Evolutionary conservation across 2,888 invertebrate genomes (phyloP), one percentile per base, ranked within the genome.

Genomic region (Ptychoptera contaminata): DNA sequence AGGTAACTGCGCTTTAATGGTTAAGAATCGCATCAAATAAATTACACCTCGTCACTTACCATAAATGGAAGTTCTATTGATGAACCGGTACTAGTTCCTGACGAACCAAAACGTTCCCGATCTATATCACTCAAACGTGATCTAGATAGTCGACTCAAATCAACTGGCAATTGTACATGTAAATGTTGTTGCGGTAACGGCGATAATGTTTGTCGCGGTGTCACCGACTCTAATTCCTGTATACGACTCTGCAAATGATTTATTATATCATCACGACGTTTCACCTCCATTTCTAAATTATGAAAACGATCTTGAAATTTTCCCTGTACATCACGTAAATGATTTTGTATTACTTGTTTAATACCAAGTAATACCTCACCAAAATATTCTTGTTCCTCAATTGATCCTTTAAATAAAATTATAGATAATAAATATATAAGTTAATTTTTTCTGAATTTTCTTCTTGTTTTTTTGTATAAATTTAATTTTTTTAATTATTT

Each of bases 331-430:
- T 80, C 79, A 52, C 76, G 76, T 49, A 80, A 67, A 61, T 80
- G 80, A 16, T 74, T 74, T 63, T 82, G 82, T 63, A 88, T 82
- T 40, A 86, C 80, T 60, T 84, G 80, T 60, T 83, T 82, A 48
- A 88, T 84, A 48, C 80, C 86, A 51, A 77, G 63, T 40, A 87
- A 69, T 16, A 88, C 77, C 61, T 85, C 85, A 34, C 80, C 78
- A 58, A 85, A 79, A 66, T 82, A 84, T 60, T 85, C 85, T 56
- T 86, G 84, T 54, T 84, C 81, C 58, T 79, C 78, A 45, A 76
- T 62, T 29, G 76, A 73, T 49, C 75, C 78, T 78, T 64, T 34
- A 40, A 47, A 45, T 41, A 41, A 40, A 30, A 14, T 14, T 7
- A 40, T 12, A 30, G 7, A 23, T 5, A 23, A 23, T 5, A 23